These are phyloP conservation scores for Lithodes maja DNA, from an alignment of 2,888 invertebrate species.

Conservation along the genomic window DNA sequence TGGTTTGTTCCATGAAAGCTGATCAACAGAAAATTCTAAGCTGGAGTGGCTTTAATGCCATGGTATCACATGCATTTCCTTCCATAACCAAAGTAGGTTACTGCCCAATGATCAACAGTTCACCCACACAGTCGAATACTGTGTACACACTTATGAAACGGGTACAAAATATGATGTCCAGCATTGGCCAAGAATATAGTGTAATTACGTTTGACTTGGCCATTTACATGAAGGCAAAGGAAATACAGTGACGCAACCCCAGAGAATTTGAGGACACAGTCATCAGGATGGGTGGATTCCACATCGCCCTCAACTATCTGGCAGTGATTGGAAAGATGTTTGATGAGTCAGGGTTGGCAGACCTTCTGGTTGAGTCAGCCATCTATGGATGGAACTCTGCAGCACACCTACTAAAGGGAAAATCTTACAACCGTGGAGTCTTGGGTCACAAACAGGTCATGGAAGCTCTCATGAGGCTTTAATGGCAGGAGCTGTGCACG, in stretches of 20 bases:
- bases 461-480: neutral
- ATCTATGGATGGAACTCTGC: neutral
- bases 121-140: no score
- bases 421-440: conserved; percentile 5
- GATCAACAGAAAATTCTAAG: no score
- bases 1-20: no score
- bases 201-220: conserved; percentile 3
- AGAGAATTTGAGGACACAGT: neutral
- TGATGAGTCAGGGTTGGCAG: neutral
- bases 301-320: no score
- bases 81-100: no score
- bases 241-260: conserved; percentile 2
- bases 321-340: neutral
- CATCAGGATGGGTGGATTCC: no score
- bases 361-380: conserved; percentile 12
- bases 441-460: neutral
- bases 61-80: no score
- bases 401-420: neutral
- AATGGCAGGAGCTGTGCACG: no score
- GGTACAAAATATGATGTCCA: neutral
- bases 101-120: no score
- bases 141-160: no score
- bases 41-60: no score
- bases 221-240: conserved; percentile 19
- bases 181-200: neutral